Evolutionary conservation across 2,888 invertebrate species (phyloP).

Genomic region (Platycheirus albimanus): DNA sequence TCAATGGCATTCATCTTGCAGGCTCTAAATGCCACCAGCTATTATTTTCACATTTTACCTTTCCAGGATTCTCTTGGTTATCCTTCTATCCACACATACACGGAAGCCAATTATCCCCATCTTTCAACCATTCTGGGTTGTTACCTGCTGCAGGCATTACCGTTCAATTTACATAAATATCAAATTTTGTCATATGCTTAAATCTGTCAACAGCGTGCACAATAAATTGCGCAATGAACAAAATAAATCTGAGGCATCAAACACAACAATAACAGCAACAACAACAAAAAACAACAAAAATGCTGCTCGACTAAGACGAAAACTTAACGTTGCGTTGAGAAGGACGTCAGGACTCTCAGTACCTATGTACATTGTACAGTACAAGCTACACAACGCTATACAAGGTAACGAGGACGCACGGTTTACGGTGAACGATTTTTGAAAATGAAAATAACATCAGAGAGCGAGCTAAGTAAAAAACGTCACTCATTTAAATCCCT

Average conservation of each 20-base stretch:
- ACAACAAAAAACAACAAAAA: constrained; percentile 25
- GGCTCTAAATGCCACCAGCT: constrained; percentile 56
- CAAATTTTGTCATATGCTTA: constrained; percentile 74
- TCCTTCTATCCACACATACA: constrained; percentile 10
- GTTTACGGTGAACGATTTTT: constrained; percentile 30
- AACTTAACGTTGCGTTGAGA: constrained; percentile 13
- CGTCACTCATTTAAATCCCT: constrained; percentile 69
- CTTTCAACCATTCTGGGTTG: constrained; percentile 39
- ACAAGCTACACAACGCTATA: too few relatives aligned
- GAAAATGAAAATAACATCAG: constrained; percentile 65
- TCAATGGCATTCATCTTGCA: constrained; percentile 54
- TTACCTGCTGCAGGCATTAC: constrained; percentile 61
- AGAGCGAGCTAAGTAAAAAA: constrained; percentile 41
- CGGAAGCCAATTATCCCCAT: constrained; percentile 66
- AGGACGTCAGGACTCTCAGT: background rate
- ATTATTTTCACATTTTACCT: constrained; percentile 57
- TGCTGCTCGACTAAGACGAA: constrained; percentile 27
- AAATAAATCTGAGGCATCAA: constrained; percentile 65
- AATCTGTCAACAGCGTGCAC: constrained; percentile 72
- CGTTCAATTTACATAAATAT: constrained; percentile 73
- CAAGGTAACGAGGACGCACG: constrained; percentile 24
- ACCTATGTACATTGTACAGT: background rate
- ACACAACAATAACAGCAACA: constrained; percentile 14
- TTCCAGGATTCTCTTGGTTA: constrained; percentile 15
- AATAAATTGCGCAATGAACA: constrained; percentile 72